Conservation (phyloP, 2,888 invertebrate species). For the Phortica magna region DNA sequence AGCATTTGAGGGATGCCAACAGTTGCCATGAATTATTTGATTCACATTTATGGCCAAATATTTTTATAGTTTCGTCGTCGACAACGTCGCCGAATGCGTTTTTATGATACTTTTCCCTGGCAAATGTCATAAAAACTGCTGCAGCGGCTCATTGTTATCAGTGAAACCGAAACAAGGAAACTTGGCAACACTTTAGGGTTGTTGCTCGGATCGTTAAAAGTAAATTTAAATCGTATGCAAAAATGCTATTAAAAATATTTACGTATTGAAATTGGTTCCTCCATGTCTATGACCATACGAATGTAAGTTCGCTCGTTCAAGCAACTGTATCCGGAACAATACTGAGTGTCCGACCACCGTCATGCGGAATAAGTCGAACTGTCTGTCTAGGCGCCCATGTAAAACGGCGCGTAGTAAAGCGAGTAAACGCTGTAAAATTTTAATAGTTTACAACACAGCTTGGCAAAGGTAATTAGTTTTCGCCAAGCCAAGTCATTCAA, state of each 20-base stretch:
- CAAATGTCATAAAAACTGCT: conserved; percentile 23
- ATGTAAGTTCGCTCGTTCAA: background rate
- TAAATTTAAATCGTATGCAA: conserved; percentile 65
- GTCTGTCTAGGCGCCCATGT: conserved; percentile 4
- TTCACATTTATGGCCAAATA: conserved; percentile 31
- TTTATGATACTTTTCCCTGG: conserved; percentile 24
- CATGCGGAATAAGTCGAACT: background rate
- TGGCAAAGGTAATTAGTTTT: conserved; percentile 30
- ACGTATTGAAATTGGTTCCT: conserved; percentile 48
- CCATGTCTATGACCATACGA: conserved; percentile 10
- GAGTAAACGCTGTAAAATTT: conserved; percentile 44
- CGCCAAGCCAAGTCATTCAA: conserved; percentile 14
- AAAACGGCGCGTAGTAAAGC: conserved; percentile 1
- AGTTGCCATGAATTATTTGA: conserved; percentile 34
- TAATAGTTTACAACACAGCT: conserved; percentile 40
- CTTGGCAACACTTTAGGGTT: conserved; percentile 27
- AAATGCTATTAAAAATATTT: conserved; percentile 60
- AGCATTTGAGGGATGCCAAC: conserved; percentile 1
- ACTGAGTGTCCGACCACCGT: background rate
- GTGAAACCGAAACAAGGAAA: background rate
- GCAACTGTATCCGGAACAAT: background rate
- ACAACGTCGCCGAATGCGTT: conserved; percentile 11
- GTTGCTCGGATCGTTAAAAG: conserved; percentile 30
- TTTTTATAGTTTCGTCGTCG: conserved; percentile 29
- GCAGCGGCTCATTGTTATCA: conserved; percentile 20